Evolutionary conservation across 2,113 vertebrate species (phyloP).

Genomic region (Gambusia affinis): DNA sequence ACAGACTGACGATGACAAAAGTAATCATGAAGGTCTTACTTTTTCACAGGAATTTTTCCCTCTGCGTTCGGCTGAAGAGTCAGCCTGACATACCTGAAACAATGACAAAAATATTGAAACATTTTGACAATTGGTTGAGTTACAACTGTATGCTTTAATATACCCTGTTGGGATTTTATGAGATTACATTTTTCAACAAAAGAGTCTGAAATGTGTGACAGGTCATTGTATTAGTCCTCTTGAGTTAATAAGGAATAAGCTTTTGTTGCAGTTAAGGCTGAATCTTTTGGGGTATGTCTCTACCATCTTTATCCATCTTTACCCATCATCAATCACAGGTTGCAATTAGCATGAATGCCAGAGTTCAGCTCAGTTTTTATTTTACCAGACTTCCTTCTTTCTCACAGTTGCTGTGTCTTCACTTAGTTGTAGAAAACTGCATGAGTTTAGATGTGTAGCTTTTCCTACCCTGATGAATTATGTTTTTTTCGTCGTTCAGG

Average conservation of each 20-base stretch:
- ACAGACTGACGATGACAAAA: constrained; percentile 3
- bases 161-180: background rate
- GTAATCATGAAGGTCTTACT: constrained; percentile 81
- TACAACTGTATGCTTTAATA: background rate
- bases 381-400: no score
- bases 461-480: no score
- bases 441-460: no score
- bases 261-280: background rate
- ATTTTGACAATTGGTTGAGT: no score
- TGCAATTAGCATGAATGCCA: no score
- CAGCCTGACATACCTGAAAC: constrained; percentile 89
- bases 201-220: no score
- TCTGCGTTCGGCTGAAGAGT: constrained; percentile 93
- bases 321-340: no score
- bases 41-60: constrained; percentile 94
- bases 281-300: background rate
- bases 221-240: background rate
- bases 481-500: no score
- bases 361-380: no score
- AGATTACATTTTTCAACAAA: background rate
- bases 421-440: no score
- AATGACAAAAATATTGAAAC: background rate
- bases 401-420: no score
- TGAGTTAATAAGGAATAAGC: background rate
- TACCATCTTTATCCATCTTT: no score